Conservation (phyloP, 2,113 vertebrate genomes). For the Neodontobutis hainanensis region DNA sequence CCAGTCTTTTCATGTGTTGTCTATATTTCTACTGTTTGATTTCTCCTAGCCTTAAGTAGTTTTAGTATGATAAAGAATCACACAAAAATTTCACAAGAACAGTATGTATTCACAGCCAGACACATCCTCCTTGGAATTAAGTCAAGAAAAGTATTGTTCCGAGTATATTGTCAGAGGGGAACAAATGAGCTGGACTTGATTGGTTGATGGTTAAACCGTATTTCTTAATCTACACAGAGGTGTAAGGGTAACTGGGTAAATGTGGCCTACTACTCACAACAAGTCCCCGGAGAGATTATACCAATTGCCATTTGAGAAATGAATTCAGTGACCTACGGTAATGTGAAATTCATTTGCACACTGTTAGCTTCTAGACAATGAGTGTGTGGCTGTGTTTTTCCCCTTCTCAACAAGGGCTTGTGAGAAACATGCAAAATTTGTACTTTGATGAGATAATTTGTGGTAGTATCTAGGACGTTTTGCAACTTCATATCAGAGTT, state of each 20-base stretch:
- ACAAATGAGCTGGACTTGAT: conserved; percentile 47
- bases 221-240: conserved; percentile 79
- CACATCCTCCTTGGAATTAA: conserved; percentile 44
- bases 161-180: conserved; percentile 33
- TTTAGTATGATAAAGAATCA: too few relatives aligned
- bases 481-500: too few relatives aligned
- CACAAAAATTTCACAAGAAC: too few relatives aligned
- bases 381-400: conserved; percentile 1
- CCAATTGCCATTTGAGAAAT: conserved; percentile 90
- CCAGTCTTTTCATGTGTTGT: too few relatives aligned
- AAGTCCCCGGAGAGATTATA: conserved; percentile 83
- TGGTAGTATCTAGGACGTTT: too few relatives aligned
- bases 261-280: conserved; percentile 77
- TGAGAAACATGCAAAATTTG: conserved; percentile 14
- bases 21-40: too few relatives aligned
- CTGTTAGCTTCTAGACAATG: conserved; percentile 68
- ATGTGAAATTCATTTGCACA: conserved; percentile 86
- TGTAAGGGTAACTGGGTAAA: conserved; percentile 77
- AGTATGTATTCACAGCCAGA: background rate
- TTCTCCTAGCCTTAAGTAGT: too few relatives aligned
- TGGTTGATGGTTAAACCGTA: conserved; percentile 67
- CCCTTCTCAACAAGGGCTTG: background rate
- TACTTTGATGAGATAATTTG: background rate
- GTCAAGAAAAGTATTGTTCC: conserved; percentile 37
- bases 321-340: conserved; percentile 96